Evolutionary conservation across 2,113 vertebrate genomes (phyloP), one percentile per base, ranked within the genome.

Genomic region (Aptenodytes forsteri): DNA sequence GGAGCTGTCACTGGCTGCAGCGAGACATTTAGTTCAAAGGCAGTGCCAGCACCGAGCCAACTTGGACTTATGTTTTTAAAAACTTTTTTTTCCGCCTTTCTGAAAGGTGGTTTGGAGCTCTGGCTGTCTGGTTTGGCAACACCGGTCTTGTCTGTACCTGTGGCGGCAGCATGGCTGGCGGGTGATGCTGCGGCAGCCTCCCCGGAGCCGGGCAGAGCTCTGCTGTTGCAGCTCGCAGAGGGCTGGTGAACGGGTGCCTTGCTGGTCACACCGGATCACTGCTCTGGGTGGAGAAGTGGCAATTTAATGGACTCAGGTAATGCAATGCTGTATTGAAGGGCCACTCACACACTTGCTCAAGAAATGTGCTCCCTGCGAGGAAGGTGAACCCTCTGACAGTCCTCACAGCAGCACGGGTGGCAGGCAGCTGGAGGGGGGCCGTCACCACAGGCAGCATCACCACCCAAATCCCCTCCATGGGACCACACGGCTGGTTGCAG

Each of bases 1-100:
- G 1, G 85, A 92, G 85, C 89, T 89, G 92, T 94, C 93, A 73
- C 49, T 26, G 90, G 83, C 73, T 93, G 88, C 69, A 66, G 36
- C 6, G 2, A 84, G 75, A 61, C 40, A 6, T 44, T 47, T 76
- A 87, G 87, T 78, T 85, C 87, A 88, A 81, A 87, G 88, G 83
- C 90, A 77, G 64, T 27, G 79, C 87, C 90, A 77, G 64, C 73
- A 20, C 42, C 0, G 2, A 61, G 26, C 38, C 55, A n/a, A 44
- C 52, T 34, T 23, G 27, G 42, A 18, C 26, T 72, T 16, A 1
- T 14, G 47, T 32, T 67, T 40, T 49, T 29, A 23, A 40, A 47
- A 13, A 5, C 58, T 11, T 6, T 8, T 29, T 36, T 36, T 9
- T n/a, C 11, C 8, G 13, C 10, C 4, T 34, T 79, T 77, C 52